Percentiles rank a stretch among this genome's conserved stretches.
These are phyloP conservation scores for Prionailurus bengalensis DNA, from an alignment of 2,113 vertebrate genomes.

Conservation along the genomic window DNA sequence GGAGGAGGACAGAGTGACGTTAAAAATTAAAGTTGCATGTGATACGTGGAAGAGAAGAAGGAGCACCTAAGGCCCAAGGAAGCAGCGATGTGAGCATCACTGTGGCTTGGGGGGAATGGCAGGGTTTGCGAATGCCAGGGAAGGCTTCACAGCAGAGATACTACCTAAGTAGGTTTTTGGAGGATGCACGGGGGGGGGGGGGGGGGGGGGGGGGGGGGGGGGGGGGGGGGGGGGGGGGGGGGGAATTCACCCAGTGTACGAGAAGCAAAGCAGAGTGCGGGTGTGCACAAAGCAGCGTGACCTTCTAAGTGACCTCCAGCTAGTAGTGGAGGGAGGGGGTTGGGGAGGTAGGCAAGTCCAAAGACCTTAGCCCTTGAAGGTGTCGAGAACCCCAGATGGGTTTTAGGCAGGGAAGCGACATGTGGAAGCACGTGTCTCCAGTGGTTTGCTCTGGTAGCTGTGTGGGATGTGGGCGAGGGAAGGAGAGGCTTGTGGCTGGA, in stretches of 20 bases:
- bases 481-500: not conserved
- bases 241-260: not conserved
- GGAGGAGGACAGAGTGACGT: not conserved
- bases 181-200: not conserved
- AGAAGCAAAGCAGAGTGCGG: not conserved
- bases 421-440: not conserved
- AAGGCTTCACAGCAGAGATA: not conserved
- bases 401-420: not conserved
- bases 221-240: no score
- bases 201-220: not conserved
- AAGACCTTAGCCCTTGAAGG: not conserved
- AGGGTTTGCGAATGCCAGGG: not conserved
- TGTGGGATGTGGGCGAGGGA: not conserved
- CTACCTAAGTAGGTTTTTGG: not conserved
- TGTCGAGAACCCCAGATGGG: fast-evolving
- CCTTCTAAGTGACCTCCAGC: not conserved
- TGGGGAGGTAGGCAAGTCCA: no score
- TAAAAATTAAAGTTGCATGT: not conserved
- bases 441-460: not conserved
- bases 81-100: not conserved
- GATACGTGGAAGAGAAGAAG: not conserved
- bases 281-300: fast-evolving
- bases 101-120: not conserved
- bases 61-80: not conserved
- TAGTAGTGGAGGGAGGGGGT: fast-evolving